Evolutionary conservation across 2,888 invertebrate species (phyloP), one percentile per base, ranked within the genome.

Genomic region (Sturmia bella): DNA sequence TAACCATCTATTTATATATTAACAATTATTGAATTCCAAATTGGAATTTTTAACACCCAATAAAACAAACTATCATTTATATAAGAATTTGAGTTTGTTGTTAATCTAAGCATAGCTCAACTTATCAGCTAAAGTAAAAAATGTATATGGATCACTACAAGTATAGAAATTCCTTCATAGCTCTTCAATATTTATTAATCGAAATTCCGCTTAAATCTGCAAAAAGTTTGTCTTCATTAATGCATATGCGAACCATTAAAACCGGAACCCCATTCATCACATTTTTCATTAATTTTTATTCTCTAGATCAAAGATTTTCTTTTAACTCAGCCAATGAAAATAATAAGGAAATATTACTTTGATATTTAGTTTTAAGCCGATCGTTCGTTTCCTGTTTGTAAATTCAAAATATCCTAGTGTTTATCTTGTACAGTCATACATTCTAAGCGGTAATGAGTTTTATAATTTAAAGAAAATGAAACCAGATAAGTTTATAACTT

Each of bases 21-120:
- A 68, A 32, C 2, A 52, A 73, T 69, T 66, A 70, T 79, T 75
- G 59, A 84, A 83, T 84, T 84, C 79, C 83, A 84, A 80, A 81
- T 84, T 84, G 83, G 78, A 84, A 81, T 84, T 80, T 73, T 63
- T 61, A 73, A 61, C 52, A 45, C 68, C 45, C 77, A 80, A 76
- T 63, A 66, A 81, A 73, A 68, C 13, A 61, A 45, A 74, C 48
- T 24, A 59, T 39, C 32, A 7, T 27, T n/a, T 52, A 32, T 74
- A 43, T 48, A 64, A 64, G 70, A 80, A 59, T 70, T 48, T 52
- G n/a, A 41, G 13, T 52, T 72, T 37, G n/a, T 66, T 52, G 37
- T 57, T 66, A 27, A 63, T 3, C 48, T 52, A 3, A 54, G 32
- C 32, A 32, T 32, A 32, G 32, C 1, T 32, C 32, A 32, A 32